Evolutionary conservation across 2,888 invertebrate species (phyloP), one percentile per base, ranked within the genome.

Genomic region (Rhabditophanes sp.): DNA sequence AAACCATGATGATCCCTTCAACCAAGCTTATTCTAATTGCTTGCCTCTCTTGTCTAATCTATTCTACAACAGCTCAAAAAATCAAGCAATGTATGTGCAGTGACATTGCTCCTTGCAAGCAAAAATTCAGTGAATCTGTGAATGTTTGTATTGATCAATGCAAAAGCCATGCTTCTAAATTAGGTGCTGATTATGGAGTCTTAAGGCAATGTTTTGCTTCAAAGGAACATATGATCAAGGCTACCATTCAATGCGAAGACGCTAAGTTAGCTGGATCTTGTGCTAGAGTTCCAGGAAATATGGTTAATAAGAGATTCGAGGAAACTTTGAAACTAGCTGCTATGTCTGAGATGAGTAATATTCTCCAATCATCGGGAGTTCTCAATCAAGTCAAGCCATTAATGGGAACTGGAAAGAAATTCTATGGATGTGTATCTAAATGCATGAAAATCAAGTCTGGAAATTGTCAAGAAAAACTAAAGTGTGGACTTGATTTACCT

Each of bases 251-350:
- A 15, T 58, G 58, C 29, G 44, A 53, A 15, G 49, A 58, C 31
- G 19, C 26, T 2, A 38, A 46, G 17, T 38, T 49, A 28, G 25
- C 35, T 15, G 43, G 40, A 23, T 20, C 41, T n/a, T 53, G 57
- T 30, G 44, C 55, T 7, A 37, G 41, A 1, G 35, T 33, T 8
- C 44, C 50, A 18, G 48, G 50, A n/a, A 42, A 46, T 8, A 44
- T 45, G 46, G 57, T 60, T 8, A 50, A 45, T 12, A 60, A 60
- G 37, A 48, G 60, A 15, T 60, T 54, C 37, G 51, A 56, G n/a
- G 60, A 60, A 33, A 61, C 60, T 1, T 37, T 60, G 24, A 54
- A 60, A 38, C 44, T 61, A 25, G 58, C 57, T 17, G 56, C 57
- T 9, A 51, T 56, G 41, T 44, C 49, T 25, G 55, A 55, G 40